phyloP scores from a whole-genome alignment of 2,113 vertebrate genomes.

The Phalacrocorax carbo region DNA sequence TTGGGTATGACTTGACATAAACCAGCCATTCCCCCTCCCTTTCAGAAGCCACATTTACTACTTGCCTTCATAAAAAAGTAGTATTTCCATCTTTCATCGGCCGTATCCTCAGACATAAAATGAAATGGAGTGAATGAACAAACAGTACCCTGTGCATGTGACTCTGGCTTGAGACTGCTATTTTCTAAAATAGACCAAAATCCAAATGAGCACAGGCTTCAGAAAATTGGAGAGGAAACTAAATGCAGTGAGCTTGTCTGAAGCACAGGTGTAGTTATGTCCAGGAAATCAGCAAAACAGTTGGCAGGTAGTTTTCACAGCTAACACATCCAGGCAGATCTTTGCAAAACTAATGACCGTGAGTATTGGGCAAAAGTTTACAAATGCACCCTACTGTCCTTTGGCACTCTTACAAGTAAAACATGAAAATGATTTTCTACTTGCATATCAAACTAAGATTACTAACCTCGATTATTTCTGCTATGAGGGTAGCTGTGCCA shows the following conservation, averaged over 20 bases:
- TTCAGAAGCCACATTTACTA: slow-evolving; percentile 16
- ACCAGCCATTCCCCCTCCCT: neutral
- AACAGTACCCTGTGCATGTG: neutral
- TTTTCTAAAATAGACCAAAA: neutral
- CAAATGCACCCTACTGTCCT: slow-evolving; percentile 50
- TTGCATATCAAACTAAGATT: slow-evolving; percentile 33
- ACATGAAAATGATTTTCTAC: slow-evolving; percentile 44
- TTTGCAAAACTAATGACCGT: slow-evolving; percentile 30
- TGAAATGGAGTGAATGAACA: neutral
- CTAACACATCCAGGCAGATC: slow-evolving; percentile 45
- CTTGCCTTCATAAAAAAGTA: neutral
- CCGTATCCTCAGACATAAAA: neutral
- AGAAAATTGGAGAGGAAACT: neutral
- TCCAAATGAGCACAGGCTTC: neutral
- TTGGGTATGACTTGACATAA: neutral
- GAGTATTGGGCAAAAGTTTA: slow-evolving; percentile 36
- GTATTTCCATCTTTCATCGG: slow-evolving; percentile 16
- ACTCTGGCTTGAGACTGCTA: neutral
- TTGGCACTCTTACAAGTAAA: slow-evolving; percentile 49
- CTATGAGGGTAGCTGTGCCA: slow-evolving; percentile 13
- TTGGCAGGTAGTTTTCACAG: slow-evolving; percentile 56
- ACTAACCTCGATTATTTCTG: slow-evolving; percentile 4
- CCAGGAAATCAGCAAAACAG: slow-evolving; percentile 37
- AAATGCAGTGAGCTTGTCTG: neutral
- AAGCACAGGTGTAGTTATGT: slow-evolving; percentile 46